Conservation (phyloP, 2,888 invertebrate genomes). For the Elegia similella region DNA sequence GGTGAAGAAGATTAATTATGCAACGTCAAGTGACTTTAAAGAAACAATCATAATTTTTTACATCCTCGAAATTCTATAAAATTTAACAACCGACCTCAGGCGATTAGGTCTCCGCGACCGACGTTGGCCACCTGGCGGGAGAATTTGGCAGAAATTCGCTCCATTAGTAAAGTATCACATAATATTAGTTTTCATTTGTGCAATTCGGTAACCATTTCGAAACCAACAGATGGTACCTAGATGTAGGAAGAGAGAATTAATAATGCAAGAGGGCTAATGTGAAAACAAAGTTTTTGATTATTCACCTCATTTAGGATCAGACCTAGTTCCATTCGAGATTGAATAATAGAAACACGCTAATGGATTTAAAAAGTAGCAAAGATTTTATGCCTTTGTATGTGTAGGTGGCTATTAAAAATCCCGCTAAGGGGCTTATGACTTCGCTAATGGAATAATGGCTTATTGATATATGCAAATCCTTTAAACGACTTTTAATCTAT, state of each 20-base stretch:
- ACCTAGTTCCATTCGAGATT: background rate
- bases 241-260: slow-evolving; percentile 1
- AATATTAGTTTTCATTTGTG: background rate
- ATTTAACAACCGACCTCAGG: too few relatives aligned
- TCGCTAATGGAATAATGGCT: background rate
- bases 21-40: too few relatives aligned
- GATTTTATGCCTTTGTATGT: background rate
- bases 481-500: too few relatives aligned
- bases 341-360: slow-evolving; percentile 2
- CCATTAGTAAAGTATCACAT: background rate
- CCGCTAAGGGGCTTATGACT: background rate
- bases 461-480: background rate
- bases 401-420: background rate
- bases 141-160: background rate
- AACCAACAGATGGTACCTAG: background rate
- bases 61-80: too few relatives aligned
- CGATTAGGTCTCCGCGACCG: too few relatives aligned
- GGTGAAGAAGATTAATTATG: too few relatives aligned
- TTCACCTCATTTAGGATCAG: slow-evolving; percentile 5
- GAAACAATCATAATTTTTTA: too few relatives aligned
- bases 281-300: slow-evolving; percentile 15
- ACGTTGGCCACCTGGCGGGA: too few relatives aligned
- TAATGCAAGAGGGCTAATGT: slow-evolving; percentile 8
- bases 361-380: background rate
- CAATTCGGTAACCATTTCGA: background rate